A percentile compares a stretch with the other conserved stretches of the same genome.
These are phyloP conservation scores for Pionites leucogaster DNA, from an alignment of 2,113 vertebrate species.

Conservation along the genomic window DNA sequence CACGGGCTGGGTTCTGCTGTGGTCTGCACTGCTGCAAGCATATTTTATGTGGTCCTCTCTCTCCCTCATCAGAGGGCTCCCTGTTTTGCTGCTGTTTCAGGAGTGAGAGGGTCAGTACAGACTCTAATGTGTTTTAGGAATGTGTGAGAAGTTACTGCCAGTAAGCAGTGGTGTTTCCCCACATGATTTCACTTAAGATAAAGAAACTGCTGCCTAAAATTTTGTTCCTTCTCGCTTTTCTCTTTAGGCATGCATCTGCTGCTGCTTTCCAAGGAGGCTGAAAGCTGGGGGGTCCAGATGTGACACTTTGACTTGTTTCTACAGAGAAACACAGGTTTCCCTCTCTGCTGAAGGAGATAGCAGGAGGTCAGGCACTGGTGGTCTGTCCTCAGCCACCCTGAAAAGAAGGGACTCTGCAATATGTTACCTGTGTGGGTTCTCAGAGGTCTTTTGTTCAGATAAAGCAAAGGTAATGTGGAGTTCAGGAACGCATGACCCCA, in stretches of 20 bases:
- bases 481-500: background rate
- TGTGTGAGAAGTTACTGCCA: background rate
- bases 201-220: background rate
- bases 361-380: background rate
- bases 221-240: background rate
- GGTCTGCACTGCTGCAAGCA: too few relatives aligned
- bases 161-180: background rate
- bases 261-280: background rate
- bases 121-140: background rate
- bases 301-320: background rate
- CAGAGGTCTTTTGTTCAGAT: background rate
- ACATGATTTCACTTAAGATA: background rate
- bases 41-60: background rate
- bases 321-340: background rate
- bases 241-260: background rate
- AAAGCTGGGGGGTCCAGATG: background rate
- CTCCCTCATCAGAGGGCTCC: background rate
- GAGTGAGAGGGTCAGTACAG: background rate
- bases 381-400: background rate
- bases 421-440: background rate
- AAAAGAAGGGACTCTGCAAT: background rate
- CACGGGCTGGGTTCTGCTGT: background rate
- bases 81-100: background rate
- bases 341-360: background rate
- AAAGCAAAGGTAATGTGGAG: background rate